Evolutionary conservation across 2,113 vertebrate genomes (phyloP), one percentile per base, ranked within the genome.

Genomic region (Sinosuthora webbiana): DNA sequence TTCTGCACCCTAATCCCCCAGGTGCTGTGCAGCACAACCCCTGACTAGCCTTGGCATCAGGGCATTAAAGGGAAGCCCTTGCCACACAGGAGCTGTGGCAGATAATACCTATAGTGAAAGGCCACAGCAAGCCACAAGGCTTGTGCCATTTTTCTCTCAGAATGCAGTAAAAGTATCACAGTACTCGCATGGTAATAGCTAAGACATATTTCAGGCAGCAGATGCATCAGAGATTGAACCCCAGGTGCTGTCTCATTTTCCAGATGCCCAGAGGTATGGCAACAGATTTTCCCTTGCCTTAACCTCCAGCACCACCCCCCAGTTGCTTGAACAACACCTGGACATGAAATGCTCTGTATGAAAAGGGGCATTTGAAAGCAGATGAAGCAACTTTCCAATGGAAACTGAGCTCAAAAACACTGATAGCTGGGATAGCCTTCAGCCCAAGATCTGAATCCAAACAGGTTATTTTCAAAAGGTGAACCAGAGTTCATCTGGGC

Each of bases 131-230:
- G 64, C 33, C 16, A 21, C 13, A 37, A n/a, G 55, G 18, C 19
- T 44, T 24, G 7, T 18, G 45, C 33, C 7, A 2, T n/a, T 78
- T 42, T 45, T 65, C 55, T 49, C 33, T 35, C 67, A 11, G 21
- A 31, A 86, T 11, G 41, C 35, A 90, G 62, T 65, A 53, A 10
- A 2, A 28, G 24, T 14, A 31, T 8, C 14, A 23, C 25, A 25
- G 4, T 2, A 10, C 7, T 47, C 28, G 49, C 15, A 23, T 0
- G 0, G 21, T n/a, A 89, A 55, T 6, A 31, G 22, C 45, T 3
- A 31, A 89, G 30, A 39, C 15, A 18, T 6, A 15, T 28, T 63
- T 42, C 68, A 39, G 69, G 42, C 55, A 80, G 68, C n/a, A 64
- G n/a, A 11, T n/a, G 59, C 37, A 62, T 35, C 7, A 9, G 21